phyloP scores from a whole-genome alignment of 1,140 invertebrate genomes.

The Cyphomyrmex costatus region DNA sequence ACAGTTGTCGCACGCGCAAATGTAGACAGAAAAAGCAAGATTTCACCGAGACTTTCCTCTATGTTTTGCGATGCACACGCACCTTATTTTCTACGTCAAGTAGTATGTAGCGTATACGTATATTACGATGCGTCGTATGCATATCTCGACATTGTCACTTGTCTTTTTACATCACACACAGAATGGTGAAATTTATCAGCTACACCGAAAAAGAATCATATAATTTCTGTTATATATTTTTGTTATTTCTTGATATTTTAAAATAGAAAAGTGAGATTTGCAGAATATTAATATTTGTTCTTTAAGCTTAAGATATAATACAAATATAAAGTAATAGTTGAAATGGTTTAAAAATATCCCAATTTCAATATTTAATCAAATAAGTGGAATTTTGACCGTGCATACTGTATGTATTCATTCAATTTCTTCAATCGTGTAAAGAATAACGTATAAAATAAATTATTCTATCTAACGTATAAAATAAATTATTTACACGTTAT shows the following conservation, averaged over 20 bases:
- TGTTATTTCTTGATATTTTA: not conserved
- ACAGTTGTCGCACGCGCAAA: constrained; percentile 28
- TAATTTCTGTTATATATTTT: not conserved
- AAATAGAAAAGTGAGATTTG: not conserved
- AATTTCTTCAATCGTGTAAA: not conserved
- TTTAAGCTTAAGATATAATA: not conserved
- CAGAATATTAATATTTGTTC: not conserved
- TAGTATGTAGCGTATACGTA: not conserved
- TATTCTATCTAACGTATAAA: no score
- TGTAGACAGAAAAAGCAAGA: constrained; percentile 52
- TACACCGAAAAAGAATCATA: not conserved
- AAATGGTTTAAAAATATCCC: not conserved
- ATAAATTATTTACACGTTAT: no score
- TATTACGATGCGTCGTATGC: not conserved
- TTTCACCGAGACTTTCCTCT: constrained; percentile 58
- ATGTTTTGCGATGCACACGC: constrained; percentile 14
- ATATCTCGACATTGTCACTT: not conserved
- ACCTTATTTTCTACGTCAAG: constrained; percentile 29
- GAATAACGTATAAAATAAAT: not conserved
- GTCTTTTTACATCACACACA: constrained; percentile 16
- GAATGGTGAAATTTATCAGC: not conserved
- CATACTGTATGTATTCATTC: not conserved
- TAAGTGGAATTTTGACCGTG: not conserved
- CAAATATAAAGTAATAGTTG: not conserved
- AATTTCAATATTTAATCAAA: not conserved